Conservation (phyloP, 2,113 vertebrate genomes). For the Pomatostomus ruficeps region DNA sequence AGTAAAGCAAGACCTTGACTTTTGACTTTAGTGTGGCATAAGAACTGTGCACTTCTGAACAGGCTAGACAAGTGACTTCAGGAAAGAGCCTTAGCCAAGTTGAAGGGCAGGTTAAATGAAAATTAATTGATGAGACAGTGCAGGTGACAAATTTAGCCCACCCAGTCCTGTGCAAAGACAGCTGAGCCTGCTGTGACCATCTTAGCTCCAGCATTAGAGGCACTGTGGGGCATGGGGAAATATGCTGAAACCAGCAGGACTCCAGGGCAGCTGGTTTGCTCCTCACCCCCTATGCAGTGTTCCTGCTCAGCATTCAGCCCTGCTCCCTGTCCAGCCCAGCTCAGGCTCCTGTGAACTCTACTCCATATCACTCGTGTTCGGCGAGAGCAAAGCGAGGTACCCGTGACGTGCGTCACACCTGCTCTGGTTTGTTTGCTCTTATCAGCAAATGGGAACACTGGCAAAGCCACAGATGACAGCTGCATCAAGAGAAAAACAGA, state of each 20-base stretch:
- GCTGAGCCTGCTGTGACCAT: not conserved
- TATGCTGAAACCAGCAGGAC: not conserved
- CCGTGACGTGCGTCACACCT: not conserved
- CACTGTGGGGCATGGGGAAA: not conserved
- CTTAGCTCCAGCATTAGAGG: not conserved
- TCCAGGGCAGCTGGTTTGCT: not conserved
- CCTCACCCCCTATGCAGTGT: not conserved
- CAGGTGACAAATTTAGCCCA: constrained; percentile 13
- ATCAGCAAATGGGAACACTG: not conserved
- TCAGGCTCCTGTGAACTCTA: not conserved
- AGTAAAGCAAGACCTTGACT: not conserved
- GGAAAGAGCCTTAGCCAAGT: constrained; percentile 29
- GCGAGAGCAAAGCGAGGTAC: not conserved
- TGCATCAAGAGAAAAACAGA: not conserved
- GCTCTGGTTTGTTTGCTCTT: not conserved
- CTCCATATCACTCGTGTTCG: not conserved
- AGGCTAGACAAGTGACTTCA: not conserved
- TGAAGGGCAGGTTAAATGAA: constrained; percentile 50
- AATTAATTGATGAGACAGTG: constrained; percentile 4
- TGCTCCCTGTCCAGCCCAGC: not conserved
- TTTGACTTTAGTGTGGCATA: not conserved
- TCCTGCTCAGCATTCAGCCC: not conserved
- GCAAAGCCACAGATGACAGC: not conserved
- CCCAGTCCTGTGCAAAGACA: not conserved
- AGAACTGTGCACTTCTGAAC: not conserved